Evolutionary conservation across 2,113 vertebrate genomes (phyloP).

Genomic region (Centrocercus urophasianus): DNA sequence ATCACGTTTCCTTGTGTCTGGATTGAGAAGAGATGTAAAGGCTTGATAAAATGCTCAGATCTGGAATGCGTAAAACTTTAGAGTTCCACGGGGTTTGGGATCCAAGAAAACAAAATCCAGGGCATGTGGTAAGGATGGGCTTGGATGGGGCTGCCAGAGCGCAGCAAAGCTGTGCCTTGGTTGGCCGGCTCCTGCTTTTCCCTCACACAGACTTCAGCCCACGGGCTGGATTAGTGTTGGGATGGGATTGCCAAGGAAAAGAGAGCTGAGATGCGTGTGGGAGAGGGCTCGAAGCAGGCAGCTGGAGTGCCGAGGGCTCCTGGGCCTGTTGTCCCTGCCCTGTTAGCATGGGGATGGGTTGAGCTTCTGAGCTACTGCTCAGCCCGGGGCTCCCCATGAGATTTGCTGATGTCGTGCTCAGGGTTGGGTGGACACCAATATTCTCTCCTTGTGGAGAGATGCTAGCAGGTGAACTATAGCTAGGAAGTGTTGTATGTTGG

Average conservation of each 20-base stretch:
- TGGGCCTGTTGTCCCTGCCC: not conserved
- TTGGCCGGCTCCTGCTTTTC: not conserved
- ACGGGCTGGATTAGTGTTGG: not conserved
- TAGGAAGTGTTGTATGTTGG: not conserved
- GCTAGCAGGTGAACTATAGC: not conserved
- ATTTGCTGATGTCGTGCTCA: not conserved
- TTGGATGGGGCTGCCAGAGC: not conserved
- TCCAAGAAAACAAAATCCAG: not conserved
- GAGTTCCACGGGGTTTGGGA: not conserved
- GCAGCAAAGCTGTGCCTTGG: not conserved
- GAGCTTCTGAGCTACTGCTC: not conserved
- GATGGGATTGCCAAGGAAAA: not conserved
- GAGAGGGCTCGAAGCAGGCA: not conserved
- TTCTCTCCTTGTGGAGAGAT: accelerated
- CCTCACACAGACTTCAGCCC: not conserved
- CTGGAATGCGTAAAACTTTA: not conserved
- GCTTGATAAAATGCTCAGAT: not conserved
- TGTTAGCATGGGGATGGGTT: accelerated
- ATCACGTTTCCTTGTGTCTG: not conserved
- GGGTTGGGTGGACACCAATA: not conserved
- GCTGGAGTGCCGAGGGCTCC: not conserved
- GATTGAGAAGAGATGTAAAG: not conserved
- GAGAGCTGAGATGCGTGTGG: not conserved
- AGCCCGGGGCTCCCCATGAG: not conserved
- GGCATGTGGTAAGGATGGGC: accelerated